Base-by-base conservation (phyloP, 2,888 invertebrate species). In the Pristionchus exspectatus region DNA sequence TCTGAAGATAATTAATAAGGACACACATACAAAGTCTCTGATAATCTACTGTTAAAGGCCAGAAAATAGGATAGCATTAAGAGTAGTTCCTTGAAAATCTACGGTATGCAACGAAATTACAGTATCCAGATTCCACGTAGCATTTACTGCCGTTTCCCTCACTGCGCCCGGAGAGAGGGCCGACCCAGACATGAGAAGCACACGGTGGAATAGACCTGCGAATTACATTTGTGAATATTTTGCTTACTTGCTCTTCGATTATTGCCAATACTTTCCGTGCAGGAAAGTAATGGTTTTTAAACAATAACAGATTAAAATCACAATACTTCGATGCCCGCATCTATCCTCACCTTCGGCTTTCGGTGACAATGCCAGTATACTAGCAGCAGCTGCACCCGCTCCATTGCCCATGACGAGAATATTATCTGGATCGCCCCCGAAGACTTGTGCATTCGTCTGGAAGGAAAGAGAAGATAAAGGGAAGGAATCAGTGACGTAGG, bases 141-240 rank as follows among this genome's bases (percentile, higher is more conserved):
- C 95, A 90, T 95, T 95, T 66, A 94, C 91, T 83, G 95, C 94
- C 12, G 95, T 93, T 69, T 94, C 92, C 12, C 95, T 90, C 9
- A 95, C 95, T 18, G 92, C 91, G 12, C 95, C 95, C 4, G 95
- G 95, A 30, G 93, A 93, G 4, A 95, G 90, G 18, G 95, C 95
- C 10, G 95, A 94, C 3, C 95, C 95, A 21, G 94, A 94, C 94
- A 95, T 93, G 27, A 95, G 91, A n/a, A 95, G 89, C 4, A 95
- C 92, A 87, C 94, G 94, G 87, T 94, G 93, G 90, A 95, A 95
- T 2, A 95, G 92, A n/a, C 94, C 94, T 93, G 89, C 14, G 16
- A 33, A n/a, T 14, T 27, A 7, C 2, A 33, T 30, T 33, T 72
- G 30, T 33, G n/a, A 12, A 9, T 12, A 69, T 10, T 63, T 63